A percentile compares a stretch with the other conserved stretches of the same genome.
These are phyloP conservation scores for Gadopsis bispinosus DNA, from an alignment of 2,797 vertebrate genomes.

Conservation along the genomic window DNA sequence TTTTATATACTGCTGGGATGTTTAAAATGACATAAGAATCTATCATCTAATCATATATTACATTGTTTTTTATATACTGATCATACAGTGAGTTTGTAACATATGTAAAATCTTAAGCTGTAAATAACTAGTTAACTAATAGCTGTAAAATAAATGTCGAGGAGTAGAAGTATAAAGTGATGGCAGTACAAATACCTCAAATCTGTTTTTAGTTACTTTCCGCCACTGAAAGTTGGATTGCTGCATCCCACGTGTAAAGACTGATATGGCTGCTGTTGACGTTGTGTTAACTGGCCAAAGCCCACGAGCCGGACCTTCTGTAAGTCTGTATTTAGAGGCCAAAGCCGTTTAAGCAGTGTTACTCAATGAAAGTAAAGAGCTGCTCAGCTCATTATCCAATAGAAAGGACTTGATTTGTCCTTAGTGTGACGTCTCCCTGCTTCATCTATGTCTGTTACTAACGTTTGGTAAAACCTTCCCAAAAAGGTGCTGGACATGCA, in stretches of 20 bases:
- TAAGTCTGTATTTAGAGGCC: slow-evolving; percentile 55
- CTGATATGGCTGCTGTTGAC: not conserved
- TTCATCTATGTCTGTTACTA: not conserved
- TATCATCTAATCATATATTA: not conserved
- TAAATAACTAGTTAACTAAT: not conserved
- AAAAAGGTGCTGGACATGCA: not conserved
- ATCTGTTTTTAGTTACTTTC: not conserved
- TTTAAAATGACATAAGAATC: not conserved
- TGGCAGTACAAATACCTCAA: not conserved
- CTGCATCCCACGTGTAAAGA: not conserved
- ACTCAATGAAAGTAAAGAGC: slow-evolving; percentile 45
- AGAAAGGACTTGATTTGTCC: slow-evolving; percentile 22
- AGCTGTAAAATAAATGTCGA: not conserved
- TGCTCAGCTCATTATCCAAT: slow-evolving; percentile 53
- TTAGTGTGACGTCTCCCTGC: slow-evolving; percentile 1
- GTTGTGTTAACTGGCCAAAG: slow-evolving; percentile 35
- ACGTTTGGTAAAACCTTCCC: not conserved
- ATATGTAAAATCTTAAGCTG: not conserved
- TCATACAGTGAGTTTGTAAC: not conserved
- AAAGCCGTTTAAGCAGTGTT: slow-evolving; percentile 56
- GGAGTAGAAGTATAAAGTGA: not conserved
- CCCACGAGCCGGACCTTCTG: slow-evolving; percentile 27
- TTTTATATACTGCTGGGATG: not conserved
- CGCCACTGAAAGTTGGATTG: not conserved
- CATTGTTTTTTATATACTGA: slow-evolving; percentile 1